Conservation (phyloP, 2,113 vertebrate species). For the Zeus faber region DNA sequence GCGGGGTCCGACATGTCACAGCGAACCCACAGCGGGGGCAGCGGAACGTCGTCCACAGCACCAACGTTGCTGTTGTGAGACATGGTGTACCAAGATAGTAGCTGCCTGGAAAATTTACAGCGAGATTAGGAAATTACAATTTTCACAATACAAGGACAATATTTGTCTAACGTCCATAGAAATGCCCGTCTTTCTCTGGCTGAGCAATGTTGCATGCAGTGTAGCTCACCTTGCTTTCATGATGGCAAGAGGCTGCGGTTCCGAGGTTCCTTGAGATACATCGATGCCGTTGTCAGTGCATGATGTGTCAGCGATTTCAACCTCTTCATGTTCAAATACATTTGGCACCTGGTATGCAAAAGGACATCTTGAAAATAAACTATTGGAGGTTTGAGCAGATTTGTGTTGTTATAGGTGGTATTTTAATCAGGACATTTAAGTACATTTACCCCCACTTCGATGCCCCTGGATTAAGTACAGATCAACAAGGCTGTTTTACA, state of each 20-base stretch:
- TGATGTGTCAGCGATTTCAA: constrained; percentile 36
- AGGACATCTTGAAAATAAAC: background rate
- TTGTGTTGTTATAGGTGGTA: no score
- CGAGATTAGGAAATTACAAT: background rate
- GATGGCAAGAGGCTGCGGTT: constrained; percentile 75
- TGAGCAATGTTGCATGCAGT: background rate
- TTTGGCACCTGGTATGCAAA: constrained; percentile 44
- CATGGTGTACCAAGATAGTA: constrained; percentile 88
- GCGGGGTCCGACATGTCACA: constrained; percentile 86
- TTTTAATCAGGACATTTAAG: no score
- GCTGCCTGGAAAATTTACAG: constrained; percentile 71
- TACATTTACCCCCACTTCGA: no score
- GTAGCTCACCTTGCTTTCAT: constrained; percentile 88
- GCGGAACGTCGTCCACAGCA: constrained; percentile 42
- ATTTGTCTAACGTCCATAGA: background rate
- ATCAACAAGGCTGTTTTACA: no score
- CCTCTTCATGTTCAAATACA: constrained; percentile 26
- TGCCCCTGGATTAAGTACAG: no score
- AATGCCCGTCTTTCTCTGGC: no score
- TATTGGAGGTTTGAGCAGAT: background rate
- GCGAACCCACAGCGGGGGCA: constrained; percentile 86
- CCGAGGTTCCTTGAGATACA: constrained; percentile 34
- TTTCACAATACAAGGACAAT: background rate
- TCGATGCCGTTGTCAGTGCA: constrained; percentile 35
- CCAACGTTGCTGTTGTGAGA: constrained; percentile 82